phyloP scores from a whole-genome alignment of 2,888 invertebrate genomes.

The Spicauda simplicius region DNA sequence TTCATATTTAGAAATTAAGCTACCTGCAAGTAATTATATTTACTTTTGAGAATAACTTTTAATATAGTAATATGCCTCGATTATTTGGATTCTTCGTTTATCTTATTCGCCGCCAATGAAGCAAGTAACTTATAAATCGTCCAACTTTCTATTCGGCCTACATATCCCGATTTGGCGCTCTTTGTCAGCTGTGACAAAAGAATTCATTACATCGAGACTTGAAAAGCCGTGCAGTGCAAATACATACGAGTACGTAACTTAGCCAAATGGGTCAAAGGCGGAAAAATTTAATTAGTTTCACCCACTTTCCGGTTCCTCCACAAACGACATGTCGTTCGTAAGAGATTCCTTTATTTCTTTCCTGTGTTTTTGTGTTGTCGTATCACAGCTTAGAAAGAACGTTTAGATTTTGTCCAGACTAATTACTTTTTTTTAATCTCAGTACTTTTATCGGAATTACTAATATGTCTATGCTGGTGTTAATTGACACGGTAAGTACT shows the following conservation, averaged over 20 bases:
- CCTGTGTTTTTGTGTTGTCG: not conserved
- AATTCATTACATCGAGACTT: constrained; percentile 36
- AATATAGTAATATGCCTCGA: too few relatives aligned
- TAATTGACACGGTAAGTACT: too few relatives aligned
- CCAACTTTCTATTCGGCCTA: constrained; percentile 32
- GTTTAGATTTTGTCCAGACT: not conserved
- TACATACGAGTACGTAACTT: constrained; percentile 25
- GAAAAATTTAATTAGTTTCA: constrained; percentile 40
- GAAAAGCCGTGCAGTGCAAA: constrained; percentile 31
- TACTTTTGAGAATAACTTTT: too few relatives aligned
- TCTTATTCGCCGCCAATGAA: not conserved
- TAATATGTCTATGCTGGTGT: too few relatives aligned
- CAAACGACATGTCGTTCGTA: constrained; percentile 14
- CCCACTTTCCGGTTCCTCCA: constrained; percentile 25
- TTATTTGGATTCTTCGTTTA: not conserved
- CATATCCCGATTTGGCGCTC: constrained; percentile 32
- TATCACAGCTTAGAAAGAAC: not conserved
- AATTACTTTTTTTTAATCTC: not conserved
- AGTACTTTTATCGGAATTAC: not conserved
- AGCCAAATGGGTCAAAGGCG: constrained; percentile 37
- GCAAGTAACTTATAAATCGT: constrained; percentile 17
- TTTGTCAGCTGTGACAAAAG: constrained; percentile 37
- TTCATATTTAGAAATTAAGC: too few relatives aligned
- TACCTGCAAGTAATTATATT: too few relatives aligned
- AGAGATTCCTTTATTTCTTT: constrained; percentile 19